Conservation (phyloP, 2,113 vertebrate species). For the Hemiprocne comata region DNA sequence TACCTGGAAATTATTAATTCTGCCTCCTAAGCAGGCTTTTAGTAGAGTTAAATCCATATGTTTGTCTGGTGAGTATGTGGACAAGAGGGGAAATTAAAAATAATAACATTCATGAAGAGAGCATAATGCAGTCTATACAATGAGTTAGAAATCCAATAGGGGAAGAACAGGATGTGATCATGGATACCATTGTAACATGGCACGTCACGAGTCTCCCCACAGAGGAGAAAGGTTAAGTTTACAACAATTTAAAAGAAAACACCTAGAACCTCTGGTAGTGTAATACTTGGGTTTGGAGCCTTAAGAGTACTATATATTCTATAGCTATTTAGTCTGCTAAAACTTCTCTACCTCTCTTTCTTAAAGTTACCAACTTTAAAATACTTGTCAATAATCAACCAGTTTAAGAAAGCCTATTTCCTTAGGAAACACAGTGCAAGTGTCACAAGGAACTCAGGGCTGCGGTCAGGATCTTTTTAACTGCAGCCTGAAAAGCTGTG, state of each 20-base stretch:
- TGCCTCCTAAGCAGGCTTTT: not conserved
- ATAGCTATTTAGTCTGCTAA: not conserved
- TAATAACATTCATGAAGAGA: not conserved
- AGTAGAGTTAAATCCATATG: fast-evolving
- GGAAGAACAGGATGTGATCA: not conserved
- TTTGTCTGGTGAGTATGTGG: not conserved
- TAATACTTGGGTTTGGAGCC: not conserved
- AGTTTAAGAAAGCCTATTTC: not conserved
- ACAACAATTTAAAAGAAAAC: not conserved
- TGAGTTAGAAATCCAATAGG: not conserved
- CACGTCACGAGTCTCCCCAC: not conserved
- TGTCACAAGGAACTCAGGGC: fast-evolving
- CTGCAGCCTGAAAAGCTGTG: not conserved
- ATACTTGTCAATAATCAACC: not conserved
- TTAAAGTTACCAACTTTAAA: not conserved
- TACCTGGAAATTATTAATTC: not conserved
- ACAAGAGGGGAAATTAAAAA: not conserved
- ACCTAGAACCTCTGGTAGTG: not conserved
- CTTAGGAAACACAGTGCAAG: fast-evolving
- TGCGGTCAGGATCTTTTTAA: not conserved
- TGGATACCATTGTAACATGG: fast-evolving
- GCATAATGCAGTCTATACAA: not conserved
- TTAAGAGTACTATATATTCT: not conserved
- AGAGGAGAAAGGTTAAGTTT: not conserved
- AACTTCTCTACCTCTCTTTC: not conserved